phyloP scores from a whole-genome alignment of 2,888 invertebrate genomes.

The Cheilosia scutellata region DNA sequence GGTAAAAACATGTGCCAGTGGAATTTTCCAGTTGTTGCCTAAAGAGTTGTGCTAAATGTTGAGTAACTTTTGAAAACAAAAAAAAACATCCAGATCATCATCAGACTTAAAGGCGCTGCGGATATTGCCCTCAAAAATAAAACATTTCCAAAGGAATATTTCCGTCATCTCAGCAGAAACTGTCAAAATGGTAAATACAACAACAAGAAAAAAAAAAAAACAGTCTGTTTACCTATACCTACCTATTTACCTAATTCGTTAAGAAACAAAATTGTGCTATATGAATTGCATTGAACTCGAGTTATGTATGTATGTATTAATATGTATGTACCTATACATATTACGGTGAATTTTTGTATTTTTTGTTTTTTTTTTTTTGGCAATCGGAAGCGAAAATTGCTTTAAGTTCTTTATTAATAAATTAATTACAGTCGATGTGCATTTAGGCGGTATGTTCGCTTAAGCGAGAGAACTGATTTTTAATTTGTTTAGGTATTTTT shows the following conservation, averaged over 20 bases:
- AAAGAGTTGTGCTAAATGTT: conserved; percentile 16
- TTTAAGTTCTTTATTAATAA: conserved; percentile 59
- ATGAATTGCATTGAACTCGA: conserved; percentile 27
- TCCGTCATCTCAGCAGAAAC: conserved; percentile 59
- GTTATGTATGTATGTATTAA: no score
- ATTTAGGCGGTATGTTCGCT: conserved; percentile 40
- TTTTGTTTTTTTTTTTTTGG: conserved; percentile 5
- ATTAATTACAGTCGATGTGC: conserved; percentile 50
- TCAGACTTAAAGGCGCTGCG: conserved; percentile 44
- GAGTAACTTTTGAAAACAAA: conserved; percentile 23
- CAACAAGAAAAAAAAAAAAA: conserved; percentile 25
- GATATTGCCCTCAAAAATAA: conserved; percentile 65
- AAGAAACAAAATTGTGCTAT: background rate
- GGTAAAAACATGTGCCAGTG: conserved; percentile 54
- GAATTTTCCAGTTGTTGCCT: conserved; percentile 20
- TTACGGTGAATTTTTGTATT: no score
- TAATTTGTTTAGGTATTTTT: conserved; percentile 58
- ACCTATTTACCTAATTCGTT: conserved; percentile 4
- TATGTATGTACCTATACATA: background rate
- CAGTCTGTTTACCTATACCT: conserved; percentile 12
- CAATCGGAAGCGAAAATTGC: conserved; percentile 42
- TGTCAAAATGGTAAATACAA: conserved; percentile 66
- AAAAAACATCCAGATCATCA: conserved; percentile 9
- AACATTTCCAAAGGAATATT: conserved; percentile 55
- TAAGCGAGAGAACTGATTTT: conserved; percentile 12